Evolutionary conservation across 2,797 vertebrate species (phyloP).

Genomic region (Decapterus maruadsi): DNA sequence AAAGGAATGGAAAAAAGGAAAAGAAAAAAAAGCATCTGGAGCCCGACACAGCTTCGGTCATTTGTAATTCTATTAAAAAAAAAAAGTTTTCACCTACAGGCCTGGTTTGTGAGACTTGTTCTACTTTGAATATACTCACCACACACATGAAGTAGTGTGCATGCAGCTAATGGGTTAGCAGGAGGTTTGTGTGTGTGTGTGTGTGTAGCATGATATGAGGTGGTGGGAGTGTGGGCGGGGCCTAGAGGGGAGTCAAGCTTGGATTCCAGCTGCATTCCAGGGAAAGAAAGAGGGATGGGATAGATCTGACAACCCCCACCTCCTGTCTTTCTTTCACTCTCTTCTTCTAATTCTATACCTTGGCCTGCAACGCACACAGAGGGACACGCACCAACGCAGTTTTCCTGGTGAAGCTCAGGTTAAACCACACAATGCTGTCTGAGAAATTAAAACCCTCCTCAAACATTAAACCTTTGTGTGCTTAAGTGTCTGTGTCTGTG

Average conservation of each 20-base stretch:
- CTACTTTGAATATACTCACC: neutral
- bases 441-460: constrained; percentile 42
- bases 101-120: neutral
- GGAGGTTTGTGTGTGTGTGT: constrained; percentile 27
- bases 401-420: constrained; percentile 53
- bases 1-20: neutral
- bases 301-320: constrained; percentile 71
- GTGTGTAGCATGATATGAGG: constrained; percentile 53
- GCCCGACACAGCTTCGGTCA: too few species aligned
- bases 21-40: neutral
- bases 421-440: constrained; percentile 53
- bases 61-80: too few species aligned
- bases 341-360: constrained; percentile 40
- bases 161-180: too few species aligned
- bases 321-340: constrained; percentile 43
- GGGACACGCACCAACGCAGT: constrained; percentile 9
- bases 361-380: constrained; percentile 37
- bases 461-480: constrained; percentile 23
- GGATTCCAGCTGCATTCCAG: constrained; percentile 79
- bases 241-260: constrained; percentile 68
- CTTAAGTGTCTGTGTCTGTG: constrained; percentile 3
- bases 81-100: too few species aligned
- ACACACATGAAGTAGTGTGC: constrained; percentile 6
- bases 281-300: constrained; percentile 66
- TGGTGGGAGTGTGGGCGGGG: constrained; percentile 71